These are phyloP conservation scores for Cantharis flavilabris DNA, from an alignment of 2,888 invertebrate species.

Conservation along the genomic window DNA sequence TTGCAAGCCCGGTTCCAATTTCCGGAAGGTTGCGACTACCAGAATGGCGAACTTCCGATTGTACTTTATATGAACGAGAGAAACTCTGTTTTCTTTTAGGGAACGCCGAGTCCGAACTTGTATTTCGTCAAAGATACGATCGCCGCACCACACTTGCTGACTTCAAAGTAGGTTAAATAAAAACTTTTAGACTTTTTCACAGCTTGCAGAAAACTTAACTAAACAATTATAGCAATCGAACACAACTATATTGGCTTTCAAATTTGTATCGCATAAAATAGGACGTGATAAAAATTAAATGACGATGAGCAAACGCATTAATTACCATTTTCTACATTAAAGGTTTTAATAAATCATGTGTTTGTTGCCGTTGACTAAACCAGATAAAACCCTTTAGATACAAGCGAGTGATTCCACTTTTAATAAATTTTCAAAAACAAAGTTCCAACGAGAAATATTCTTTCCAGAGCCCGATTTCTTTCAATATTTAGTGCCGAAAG, in stretches of 20 bases:
- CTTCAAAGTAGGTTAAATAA: constrained; percentile 19
- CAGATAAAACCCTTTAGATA: background rate
- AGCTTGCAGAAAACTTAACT: background rate
- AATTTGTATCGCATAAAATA: background rate
- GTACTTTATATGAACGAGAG: constrained; percentile 8
- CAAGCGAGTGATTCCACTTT: background rate
- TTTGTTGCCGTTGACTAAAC: background rate
- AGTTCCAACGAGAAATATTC: background rate
- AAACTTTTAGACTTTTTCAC: constrained; percentile 8
- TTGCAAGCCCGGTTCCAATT: constrained; percentile 29
- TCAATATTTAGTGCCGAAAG: too few species aligned
- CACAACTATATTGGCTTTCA: background rate
- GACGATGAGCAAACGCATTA: background rate
- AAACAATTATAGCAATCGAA: background rate
- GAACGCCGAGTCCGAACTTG: background rate
- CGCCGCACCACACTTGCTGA: constrained; percentile 8
- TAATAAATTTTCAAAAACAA: background rate
- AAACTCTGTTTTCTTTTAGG: background rate
- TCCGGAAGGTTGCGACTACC: constrained; percentile 27
- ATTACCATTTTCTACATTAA: background rate
- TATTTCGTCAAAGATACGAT: background rate
- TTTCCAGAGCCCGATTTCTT: background rate
- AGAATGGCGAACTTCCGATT: constrained; percentile 28
- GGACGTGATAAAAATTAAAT: background rate
- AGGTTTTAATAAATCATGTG: background rate